Evolutionary conservation across 2,113 vertebrate species (phyloP), one percentile per base, ranked within the genome.

Genomic region (Prionailurus bengalensis): DNA sequence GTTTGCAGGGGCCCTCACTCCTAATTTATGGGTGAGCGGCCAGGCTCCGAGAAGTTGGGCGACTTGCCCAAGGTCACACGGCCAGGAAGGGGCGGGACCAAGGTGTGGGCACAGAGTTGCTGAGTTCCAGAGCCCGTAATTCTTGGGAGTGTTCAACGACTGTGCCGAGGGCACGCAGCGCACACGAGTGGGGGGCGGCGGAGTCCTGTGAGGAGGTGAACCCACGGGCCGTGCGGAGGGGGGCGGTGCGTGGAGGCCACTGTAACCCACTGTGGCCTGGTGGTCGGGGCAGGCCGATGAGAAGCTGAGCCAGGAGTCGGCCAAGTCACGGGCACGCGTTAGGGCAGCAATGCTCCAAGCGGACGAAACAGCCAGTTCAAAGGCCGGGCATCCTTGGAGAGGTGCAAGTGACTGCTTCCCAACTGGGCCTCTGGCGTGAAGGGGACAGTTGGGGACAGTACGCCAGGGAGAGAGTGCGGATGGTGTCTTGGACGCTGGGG

Each of bases 131-230:
- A 53, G n/a, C 33, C 76, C 14, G 0, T 2, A 2, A 3, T 61
- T 51, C 55, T 74, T 36, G 68, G 10, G 21, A 21, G 33, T 55
- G 55, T 14, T n/a, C 17, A 33, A 1, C 2, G 3, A 4, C 7
- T 4, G 9, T 2, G n/a, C 14, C 13, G 19, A 12, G 10, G 0
- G 3, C 9, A 8, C 0, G 1, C 36, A 10, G 1, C 3, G 36
- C 5, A 3, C 1, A 1, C 7, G 48, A 51, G 23, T 2, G 10
- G 73, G 51, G 12, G 65, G 68, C 0, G 25, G 25, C 15, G 0
- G 36, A 6, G 9, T 36, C 85, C 51, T 48, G 45, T 45, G 31
- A n/a, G 0, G 48, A 82, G 63, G n/a, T 15, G 7, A 13, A 5
- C 31, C 65, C 4, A 4, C 16, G 10, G 61, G 25, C 31, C 4